phyloP scores from a whole-genome alignment of 2,113 vertebrate genomes.

The Vicugna pacos region DNA sequence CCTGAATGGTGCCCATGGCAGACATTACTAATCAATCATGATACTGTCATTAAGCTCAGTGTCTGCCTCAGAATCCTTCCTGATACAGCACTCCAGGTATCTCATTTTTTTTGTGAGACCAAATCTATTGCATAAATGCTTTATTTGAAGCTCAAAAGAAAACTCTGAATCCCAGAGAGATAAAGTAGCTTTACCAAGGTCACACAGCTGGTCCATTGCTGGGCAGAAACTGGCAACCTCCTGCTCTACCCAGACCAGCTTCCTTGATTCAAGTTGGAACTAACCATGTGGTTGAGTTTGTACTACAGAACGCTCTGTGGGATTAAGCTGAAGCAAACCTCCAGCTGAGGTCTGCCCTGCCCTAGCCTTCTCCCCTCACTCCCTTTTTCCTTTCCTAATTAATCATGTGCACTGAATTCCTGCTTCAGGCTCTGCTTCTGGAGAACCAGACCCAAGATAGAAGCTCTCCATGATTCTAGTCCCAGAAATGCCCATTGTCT shows the following conservation, averaged over 20 bases:
- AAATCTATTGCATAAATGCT: not conserved
- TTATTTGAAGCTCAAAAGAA: not conserved
- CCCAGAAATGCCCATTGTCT: not conserved
- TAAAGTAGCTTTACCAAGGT: not conserved
- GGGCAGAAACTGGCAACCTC: not conserved
- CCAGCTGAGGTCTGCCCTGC: not conserved
- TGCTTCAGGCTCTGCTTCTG: not conserved
- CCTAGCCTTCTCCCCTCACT: not conserved
- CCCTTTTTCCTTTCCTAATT: not conserved
- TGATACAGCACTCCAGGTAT: not conserved
- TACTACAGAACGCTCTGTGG: not conserved
- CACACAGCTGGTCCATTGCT: fast-evolving
- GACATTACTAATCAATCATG: not conserved
- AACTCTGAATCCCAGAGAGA: slow-evolving; percentile 15
- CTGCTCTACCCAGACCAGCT: not conserved
- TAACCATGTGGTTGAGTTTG: not conserved
- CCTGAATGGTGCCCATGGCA: not conserved
- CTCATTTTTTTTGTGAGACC: not conserved
- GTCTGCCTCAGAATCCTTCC: not conserved
- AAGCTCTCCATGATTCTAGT: not conserved
- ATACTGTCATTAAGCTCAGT: not conserved
- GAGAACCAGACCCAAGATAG: not conserved
- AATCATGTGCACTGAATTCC: not conserved
- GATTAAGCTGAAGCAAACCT: not conserved
- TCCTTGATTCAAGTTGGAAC: not conserved